Conservation (phyloP, 2,113 vertebrate genomes). For the Nycticryphes semicollaris region DNA sequence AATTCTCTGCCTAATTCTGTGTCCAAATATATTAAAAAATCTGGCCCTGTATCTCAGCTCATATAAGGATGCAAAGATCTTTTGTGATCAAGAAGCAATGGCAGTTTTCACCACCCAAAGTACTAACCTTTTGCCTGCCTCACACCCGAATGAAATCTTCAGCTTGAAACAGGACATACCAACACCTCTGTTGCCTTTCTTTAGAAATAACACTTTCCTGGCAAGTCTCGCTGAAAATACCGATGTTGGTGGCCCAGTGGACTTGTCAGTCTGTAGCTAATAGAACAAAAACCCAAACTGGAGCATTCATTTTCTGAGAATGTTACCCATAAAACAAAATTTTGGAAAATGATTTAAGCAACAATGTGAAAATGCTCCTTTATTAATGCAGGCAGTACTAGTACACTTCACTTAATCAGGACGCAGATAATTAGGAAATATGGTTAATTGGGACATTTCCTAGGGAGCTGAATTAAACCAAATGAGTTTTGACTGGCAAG, state of each 20-base stretch:
- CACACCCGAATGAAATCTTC: not conserved
- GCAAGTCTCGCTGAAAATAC: not conserved
- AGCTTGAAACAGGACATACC: not conserved
- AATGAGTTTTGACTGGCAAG: slow-evolving; percentile 70
- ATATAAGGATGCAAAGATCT: accelerated
- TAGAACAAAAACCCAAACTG: not conserved
- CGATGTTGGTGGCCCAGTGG: not conserved
- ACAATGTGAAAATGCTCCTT: not conserved
- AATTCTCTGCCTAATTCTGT: not conserved
- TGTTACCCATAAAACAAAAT: not conserved
- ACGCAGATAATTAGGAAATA: slow-evolving; percentile 54
- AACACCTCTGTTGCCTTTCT: not conserved
- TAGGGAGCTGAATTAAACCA: slow-evolving; percentile 61
- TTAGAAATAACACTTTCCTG: not conserved
- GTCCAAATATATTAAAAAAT: not conserved
- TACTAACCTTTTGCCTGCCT: not conserved
- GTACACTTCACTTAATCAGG: slow-evolving; percentile 56
- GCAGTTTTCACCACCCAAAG: not conserved
- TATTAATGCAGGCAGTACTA: slow-evolving; percentile 27
- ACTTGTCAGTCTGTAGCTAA: not conserved
- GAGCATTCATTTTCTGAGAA: not conserved
- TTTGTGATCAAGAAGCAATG: not conserved
- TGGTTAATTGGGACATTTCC: slow-evolving; percentile 60
- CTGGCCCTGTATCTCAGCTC: not conserved
- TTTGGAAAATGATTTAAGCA: not conserved